Base-by-base conservation (phyloP, 2,113 vertebrate species). In the Pygoscelis adeliae region DNA sequence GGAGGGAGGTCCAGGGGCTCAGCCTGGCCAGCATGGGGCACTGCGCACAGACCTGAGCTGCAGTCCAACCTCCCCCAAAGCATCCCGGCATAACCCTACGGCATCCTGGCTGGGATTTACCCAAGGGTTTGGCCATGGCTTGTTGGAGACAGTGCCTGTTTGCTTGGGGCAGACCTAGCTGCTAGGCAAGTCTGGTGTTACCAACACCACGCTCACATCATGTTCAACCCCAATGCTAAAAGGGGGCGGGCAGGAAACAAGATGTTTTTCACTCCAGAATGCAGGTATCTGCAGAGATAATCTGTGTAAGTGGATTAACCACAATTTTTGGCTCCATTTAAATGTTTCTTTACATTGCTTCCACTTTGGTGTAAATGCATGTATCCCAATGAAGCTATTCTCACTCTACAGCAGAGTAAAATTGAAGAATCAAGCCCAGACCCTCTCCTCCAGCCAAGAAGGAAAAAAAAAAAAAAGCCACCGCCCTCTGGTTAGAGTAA, bases 41-140 rank as follows among this genome's bases (percentile, higher is more conserved):
- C 11, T 1, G 0, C 0, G 2, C 18, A 2, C 0, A 1, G 40
- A 85, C 8, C 36, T 13, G 27, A 84, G 56, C 38, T 27, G 29
- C 16, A 19, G 40, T 14, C 47, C 2, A 0, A 62, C n/a, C 61
- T 80, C 32, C 25, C 67, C 84, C 65, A 25, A 30, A 87, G 23
- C 49, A 74, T 36, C 89, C 70, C 18, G 4, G 26, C 10, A 1
- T 40, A 78, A 58, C 32, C n/a, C 63, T 30, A 1, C 0, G 0
- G 29, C 30, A 71, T 19, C 49, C 36, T 5, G 25, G 34, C 27
- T 4, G 5, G 49, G 34, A 30, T 65, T 52, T 42, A 38, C 40
- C 30, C 3, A 1, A 13, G 40, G 13, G 16, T 27, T 69, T 86
- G 52, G 44, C 27, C 36, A 7, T 1, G 9, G 34, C 7, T 88